phyloP scores from a whole-genome alignment of 2,888 invertebrate genomes.

The Acrobasis repandana region DNA sequence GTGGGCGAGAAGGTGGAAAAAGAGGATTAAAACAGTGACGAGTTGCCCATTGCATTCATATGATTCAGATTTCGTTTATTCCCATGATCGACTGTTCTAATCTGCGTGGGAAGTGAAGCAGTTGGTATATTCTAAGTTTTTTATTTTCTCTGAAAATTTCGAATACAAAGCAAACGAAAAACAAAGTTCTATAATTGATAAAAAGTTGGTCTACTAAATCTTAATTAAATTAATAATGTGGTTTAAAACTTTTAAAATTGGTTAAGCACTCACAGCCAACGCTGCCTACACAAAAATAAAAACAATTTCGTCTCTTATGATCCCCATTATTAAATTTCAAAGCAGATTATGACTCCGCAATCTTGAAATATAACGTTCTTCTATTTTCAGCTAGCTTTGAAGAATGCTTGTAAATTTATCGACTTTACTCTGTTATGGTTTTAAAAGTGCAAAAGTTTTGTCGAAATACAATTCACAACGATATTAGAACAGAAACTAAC shows the following conservation, averaged over 20 bases:
- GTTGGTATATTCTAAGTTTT: too few species aligned
- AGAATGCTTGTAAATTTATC: slow-evolving; percentile 62
- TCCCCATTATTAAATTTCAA: slow-evolving; percentile 68
- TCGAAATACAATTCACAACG: slow-evolving; percentile 57
- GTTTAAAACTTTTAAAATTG: not conserved
- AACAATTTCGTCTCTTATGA: slow-evolving; percentile 55
- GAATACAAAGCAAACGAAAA: too few species aligned
- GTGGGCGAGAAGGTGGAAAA: too few species aligned
- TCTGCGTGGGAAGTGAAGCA: too few species aligned
- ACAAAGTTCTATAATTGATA: too few species aligned
- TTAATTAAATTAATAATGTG: not conserved
- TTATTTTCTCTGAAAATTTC: too few species aligned
- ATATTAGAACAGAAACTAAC: slow-evolving; percentile 49
- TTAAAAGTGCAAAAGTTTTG: slow-evolving; percentile 66
- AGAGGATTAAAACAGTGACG: too few species aligned
- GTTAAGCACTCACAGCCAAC: slow-evolving; percentile 12
- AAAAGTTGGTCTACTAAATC: too few species aligned
- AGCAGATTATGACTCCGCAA: slow-evolving; percentile 66
- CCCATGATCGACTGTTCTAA: too few species aligned
- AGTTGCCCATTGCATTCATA: too few species aligned
- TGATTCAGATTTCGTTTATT: too few species aligned
- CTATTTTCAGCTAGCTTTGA: slow-evolving; percentile 53
- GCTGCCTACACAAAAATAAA: slow-evolving; percentile 40
- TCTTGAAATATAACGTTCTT: slow-evolving; percentile 64
- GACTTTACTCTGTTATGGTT: slow-evolving; percentile 54